Percentiles rank a stretch among this genome's conserved stretches.
Conservation (phyloP, 2,113 vertebrate species). For the Eurypyga helias region DNA sequence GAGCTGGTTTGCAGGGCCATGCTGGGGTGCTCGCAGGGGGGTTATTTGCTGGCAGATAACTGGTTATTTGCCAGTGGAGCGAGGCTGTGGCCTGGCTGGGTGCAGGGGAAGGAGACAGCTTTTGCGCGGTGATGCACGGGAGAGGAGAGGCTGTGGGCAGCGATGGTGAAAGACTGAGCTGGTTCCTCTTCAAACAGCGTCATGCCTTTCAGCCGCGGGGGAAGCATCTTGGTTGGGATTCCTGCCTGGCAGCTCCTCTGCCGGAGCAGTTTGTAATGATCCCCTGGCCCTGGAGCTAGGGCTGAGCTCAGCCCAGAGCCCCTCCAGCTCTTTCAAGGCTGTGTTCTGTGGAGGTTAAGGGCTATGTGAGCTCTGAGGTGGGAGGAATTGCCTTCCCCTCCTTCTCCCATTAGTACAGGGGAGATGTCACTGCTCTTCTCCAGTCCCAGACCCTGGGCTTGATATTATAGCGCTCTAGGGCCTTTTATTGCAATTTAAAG, state of each 20-base stretch:
- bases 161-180: not conserved
- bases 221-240: not conserved
- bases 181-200: not conserved
- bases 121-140: not conserved
- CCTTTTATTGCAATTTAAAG: not conserved
- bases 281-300: not conserved
- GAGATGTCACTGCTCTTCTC: not conserved
- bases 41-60: not conserved
- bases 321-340: not conserved
- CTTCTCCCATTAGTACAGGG: not conserved
- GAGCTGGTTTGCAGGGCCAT: not conserved
- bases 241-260: not conserved
- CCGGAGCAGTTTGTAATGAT: not conserved
- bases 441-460: rapidly evolving
- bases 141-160: not conserved
- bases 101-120: not conserved
- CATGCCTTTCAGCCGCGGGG: not conserved
- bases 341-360: not conserved
- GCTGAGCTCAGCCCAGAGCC: not conserved
- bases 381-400: not conserved
- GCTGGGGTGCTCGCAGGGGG: not conserved
- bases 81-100: not conserved
- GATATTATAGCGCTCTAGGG: not conserved
- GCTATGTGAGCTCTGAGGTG: not conserved
- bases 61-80: not conserved